A percentile compares a stretch with the other conserved stretches of the same genome.
phyloP scores from a whole-genome alignment of 1,140 invertebrate species.

The Aphelinus atriplicis region DNA sequence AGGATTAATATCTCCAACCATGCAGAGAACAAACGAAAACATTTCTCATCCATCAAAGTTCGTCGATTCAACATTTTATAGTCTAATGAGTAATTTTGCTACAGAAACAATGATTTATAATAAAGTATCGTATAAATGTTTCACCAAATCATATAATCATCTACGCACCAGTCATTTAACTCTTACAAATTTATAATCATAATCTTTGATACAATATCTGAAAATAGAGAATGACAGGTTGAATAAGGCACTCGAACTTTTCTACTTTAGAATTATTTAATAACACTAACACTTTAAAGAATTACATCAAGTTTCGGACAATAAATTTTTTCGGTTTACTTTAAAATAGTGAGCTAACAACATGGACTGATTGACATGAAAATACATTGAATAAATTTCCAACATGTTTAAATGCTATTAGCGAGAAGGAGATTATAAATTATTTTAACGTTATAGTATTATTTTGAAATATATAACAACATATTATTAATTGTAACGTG shows the following conservation, averaged over 20 bases:
- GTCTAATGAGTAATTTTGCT: too few relatives aligned
- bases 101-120: too few relatives aligned
- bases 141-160: too few relatives aligned
- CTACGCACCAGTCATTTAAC: too few relatives aligned
- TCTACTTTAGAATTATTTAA: constrained; percentile 34
- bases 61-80: too few relatives aligned
- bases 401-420: constrained; percentile 25
- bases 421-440: constrained; percentile 24
- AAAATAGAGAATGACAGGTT: too few relatives aligned
- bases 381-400: constrained; percentile 24
- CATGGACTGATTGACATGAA: constrained; percentile 14
- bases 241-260: not conserved
- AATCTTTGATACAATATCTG: too few relatives aligned
- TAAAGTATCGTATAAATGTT: too few relatives aligned
- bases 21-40: too few relatives aligned
- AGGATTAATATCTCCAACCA: too few relatives aligned
- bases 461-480: constrained; percentile 14
- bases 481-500: constrained; percentile 17
- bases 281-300: constrained; percentile 30
- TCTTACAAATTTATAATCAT: too few relatives aligned
- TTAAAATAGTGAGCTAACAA: constrained; percentile 32
- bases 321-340: constrained; percentile 24
- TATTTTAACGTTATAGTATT: constrained; percentile 26
- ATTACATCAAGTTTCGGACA: constrained; percentile 35
- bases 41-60: too few relatives aligned